These are phyloP conservation scores for Petrocephalus zakoni DNA, from an alignment of 2,113 vertebrate species.

Conservation along the genomic window DNA sequence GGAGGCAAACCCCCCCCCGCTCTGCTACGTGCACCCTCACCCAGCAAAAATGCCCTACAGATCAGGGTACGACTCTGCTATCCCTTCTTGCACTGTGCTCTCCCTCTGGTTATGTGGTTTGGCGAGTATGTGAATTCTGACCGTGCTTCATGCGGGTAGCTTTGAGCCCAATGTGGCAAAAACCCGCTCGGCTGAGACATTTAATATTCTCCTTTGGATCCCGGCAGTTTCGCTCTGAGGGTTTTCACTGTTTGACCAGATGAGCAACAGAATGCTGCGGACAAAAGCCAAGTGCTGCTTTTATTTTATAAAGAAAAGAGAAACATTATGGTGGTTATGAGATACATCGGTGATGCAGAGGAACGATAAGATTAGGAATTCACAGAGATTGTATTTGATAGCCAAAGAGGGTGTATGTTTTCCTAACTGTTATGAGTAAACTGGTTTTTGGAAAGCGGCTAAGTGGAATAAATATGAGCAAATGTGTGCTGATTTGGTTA, in stretches of 20 bases:
- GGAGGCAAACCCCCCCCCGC: neutral
- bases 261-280: too few relatives aligned
- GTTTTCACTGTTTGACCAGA: too few relatives aligned
- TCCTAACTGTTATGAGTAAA: neutral
- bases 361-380: neutral
- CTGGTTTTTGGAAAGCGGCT: neutral
- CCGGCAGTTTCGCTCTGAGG: neutral
- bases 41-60: neutral
- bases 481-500: neutral
- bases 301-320: neutral
- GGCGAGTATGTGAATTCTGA: neutral
- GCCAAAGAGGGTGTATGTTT: neutral
- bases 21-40: neutral
- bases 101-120: neutral
- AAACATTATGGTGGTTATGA: neutral
- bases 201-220: neutral
- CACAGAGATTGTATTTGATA: neutral
- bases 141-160: neutral
- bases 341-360: neutral
- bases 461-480: neutral
- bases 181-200: neutral
- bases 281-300: neutral
- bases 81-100: neutral
- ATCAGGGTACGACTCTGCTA: neutral
- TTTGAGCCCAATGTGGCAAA: neutral